Evolutionary conservation across 2,113 vertebrate species (phyloP).

Genomic region (Phalacrocorax aristotelis): DNA sequence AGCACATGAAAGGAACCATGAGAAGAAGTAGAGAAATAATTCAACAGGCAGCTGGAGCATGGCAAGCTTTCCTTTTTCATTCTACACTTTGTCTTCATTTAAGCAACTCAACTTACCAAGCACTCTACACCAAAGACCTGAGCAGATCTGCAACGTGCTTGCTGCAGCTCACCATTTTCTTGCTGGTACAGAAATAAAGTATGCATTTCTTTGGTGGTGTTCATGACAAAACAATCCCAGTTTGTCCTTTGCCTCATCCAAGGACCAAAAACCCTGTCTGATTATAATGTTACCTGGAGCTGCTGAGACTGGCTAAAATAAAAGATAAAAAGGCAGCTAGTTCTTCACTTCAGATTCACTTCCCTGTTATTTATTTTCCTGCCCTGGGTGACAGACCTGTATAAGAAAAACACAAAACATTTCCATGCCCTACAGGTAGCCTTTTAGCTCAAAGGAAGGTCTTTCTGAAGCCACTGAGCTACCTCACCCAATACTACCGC

Average conservation of each 20-base stretch:
- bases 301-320: not conserved
- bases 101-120: not conserved
- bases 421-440: not conserved
- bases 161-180: not conserved
- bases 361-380: not conserved
- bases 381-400: not conserved
- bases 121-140: fast-evolving
- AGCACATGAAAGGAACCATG: not conserved
- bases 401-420: not conserved
- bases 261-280: not conserved
- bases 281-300: not conserved
- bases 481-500: not conserved
- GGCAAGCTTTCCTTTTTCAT: not conserved
- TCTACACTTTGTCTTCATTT: not conserved
- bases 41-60: not conserved
- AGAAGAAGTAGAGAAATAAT: not conserved
- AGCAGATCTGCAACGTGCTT: not conserved
- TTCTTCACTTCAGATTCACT: not conserved
- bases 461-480: not conserved
- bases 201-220: not conserved
- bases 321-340: not conserved
- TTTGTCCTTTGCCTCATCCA: not conserved
- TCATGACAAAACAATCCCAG: not conserved
- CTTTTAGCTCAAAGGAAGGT: not conserved
- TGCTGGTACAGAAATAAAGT: not conserved